These are phyloP conservation scores for Callipepla californica DNA, from an alignment of 2,113 vertebrate genomes.

Conservation along the genomic window DNA sequence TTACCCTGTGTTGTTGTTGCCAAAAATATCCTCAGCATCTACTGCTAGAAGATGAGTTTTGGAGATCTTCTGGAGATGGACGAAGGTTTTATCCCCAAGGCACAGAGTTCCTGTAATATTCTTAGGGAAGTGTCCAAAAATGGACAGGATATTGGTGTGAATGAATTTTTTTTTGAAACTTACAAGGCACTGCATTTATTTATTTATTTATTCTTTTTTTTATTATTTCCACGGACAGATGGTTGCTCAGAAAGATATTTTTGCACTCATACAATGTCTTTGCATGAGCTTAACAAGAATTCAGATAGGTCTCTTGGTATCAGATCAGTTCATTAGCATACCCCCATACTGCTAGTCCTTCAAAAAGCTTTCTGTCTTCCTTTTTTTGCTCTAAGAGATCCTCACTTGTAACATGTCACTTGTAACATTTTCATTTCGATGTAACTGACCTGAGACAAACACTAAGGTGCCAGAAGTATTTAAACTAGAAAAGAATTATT, in stretches of 20 bases:
- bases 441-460: background rate
- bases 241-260: background rate
- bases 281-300: background rate
- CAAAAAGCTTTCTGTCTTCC: background rate
- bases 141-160: background rate
- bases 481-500: slow-evolving; percentile 9
- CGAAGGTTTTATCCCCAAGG: background rate
- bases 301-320: background rate
- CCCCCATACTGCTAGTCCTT: background rate
- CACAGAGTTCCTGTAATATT: background rate
- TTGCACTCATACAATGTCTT: background rate
- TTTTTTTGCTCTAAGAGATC: background rate
- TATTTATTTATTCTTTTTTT: background rate
- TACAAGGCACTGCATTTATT: fast-evolving
- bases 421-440: background rate
- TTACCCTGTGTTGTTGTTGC: background rate
- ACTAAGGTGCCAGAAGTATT: background rate
- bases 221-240: background rate
- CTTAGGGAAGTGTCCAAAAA: background rate
- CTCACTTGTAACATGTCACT: background rate
- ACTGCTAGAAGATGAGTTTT: background rate
- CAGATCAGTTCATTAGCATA: background rate
- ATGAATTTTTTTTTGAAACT: background rate
- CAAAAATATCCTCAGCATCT: background rate
- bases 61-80: background rate